Evolutionary conservation across 2,888 invertebrate genomes (phyloP).

Genomic region (Hyalella azteca): DNA sequence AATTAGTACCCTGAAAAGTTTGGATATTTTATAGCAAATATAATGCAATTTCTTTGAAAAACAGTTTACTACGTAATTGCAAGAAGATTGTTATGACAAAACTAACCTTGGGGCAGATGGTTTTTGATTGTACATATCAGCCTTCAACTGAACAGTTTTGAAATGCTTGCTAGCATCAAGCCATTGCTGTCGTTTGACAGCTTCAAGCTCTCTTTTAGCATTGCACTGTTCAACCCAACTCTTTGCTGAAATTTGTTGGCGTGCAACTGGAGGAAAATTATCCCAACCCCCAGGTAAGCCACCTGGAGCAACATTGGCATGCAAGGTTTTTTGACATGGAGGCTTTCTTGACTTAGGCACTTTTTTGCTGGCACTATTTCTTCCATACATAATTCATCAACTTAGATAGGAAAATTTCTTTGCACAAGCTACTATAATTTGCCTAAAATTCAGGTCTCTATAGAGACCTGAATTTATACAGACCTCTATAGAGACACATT

Average conservation of each 20-base stretch:
- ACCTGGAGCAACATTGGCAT: not conserved
- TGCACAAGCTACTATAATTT: too few relatives aligned
- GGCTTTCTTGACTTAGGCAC: not conserved
- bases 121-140: conserved; percentile 12
- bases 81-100: too few relatives aligned
- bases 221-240: conserved; percentile 9
- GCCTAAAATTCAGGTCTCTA: too few relatives aligned
- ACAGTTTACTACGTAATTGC: too few relatives aligned
- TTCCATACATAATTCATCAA: not conserved
- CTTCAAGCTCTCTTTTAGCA: conserved; percentile 14
- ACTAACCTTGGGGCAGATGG: conserved; percentile 16
- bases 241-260: not conserved
- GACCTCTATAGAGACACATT: too few relatives aligned
- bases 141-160: conserved; percentile 7
- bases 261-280: not conserved
- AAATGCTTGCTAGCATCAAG: not conserved
- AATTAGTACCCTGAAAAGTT: too few relatives aligned
- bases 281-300: not conserved
- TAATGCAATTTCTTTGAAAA: too few relatives aligned
- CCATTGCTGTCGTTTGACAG: conserved; percentile 4
- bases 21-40: too few relatives aligned
- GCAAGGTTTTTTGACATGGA: not conserved
- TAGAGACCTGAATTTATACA: too few relatives aligned
- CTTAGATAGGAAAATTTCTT: too few relatives aligned
- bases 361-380: not conserved